phyloP scores from a whole-genome alignment of 2,888 invertebrate species.

The Ctena decussata region DNA sequence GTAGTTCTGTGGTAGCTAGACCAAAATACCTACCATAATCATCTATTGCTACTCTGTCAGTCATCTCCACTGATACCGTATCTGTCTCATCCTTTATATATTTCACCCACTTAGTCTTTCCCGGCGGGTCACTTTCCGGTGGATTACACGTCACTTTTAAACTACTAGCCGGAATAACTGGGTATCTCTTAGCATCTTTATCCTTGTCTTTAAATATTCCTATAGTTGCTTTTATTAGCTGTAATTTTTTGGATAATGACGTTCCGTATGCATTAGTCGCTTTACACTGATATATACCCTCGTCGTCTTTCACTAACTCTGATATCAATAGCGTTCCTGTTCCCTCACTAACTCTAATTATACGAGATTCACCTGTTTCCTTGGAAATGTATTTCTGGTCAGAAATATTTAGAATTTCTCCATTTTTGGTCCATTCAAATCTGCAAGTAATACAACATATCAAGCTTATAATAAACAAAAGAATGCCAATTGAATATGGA shows the following conservation, averaged over 20 bases:
- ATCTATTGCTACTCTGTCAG: conserved; percentile 97
- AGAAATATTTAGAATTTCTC: conserved; percentile 64
- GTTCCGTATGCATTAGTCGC: conserved; percentile 97
- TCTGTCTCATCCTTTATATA: conserved; percentile 41
- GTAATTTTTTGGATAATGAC: conserved; percentile 98
- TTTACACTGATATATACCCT: conserved; percentile 97
- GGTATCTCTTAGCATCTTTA: conserved; percentile 14
- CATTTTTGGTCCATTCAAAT: conserved; percentile 80
- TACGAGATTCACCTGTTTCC: conserved; percentile 46
- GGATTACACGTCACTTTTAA: conserved; percentile 63
- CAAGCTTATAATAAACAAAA: too few relatives aligned
- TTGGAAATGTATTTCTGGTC: conserved; percentile 54
- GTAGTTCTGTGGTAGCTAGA: too few relatives aligned
- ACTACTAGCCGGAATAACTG: conserved; percentile 25
- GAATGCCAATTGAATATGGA: too few relatives aligned
- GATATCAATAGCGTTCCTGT: conserved; percentile 69
- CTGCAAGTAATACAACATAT: too few relatives aligned
- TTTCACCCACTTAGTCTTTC: conserved; percentile 47
- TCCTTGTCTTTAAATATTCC: conserved; percentile 33
- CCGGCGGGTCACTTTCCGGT: conserved; percentile 60
- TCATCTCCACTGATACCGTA: conserved; percentile 49
- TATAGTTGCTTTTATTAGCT: conserved; percentile 93
- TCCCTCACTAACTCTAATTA: conserved; percentile 29
- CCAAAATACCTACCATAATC: conserved; percentile 89
- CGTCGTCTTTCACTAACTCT: conserved; percentile 90